These are phyloP conservation scores for Pangasius krempfi DNA, from an alignment of 2,797 vertebrate species.

Conservation along the genomic window DNA sequence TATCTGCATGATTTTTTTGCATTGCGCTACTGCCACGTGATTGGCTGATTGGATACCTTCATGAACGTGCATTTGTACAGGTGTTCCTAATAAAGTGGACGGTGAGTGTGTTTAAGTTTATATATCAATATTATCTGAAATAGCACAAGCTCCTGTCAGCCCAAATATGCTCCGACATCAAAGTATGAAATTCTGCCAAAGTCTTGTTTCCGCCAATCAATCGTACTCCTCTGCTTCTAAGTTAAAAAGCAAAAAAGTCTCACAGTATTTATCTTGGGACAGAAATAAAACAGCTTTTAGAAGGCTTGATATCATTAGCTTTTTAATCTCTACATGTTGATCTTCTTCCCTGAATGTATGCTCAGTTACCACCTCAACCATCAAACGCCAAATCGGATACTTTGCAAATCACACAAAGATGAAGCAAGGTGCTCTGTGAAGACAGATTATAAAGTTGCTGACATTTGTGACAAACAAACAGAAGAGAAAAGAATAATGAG, in stretches of 20 bases:
- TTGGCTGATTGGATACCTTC: not conserved
- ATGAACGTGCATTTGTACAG: not conserved
- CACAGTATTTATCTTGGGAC: not conserved
- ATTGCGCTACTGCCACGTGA: not conserved
- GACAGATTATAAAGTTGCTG: slow-evolving; percentile 59
- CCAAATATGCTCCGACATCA: not conserved
- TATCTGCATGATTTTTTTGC: not conserved
- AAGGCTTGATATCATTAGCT: slow-evolving; percentile 37
- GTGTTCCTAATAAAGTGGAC: not conserved
- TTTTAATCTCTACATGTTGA: slow-evolving; percentile 40
- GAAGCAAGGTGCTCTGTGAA: slow-evolving; percentile 51
- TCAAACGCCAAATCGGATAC: slow-evolving; percentile 25
- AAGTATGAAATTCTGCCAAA: not conserved
- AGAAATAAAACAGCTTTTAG: slow-evolving; percentile 40
- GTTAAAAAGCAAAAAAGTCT: not conserved
- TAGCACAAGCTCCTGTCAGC: not conserved
- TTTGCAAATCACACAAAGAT: slow-evolving; percentile 53
- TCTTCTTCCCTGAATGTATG: slow-evolving; percentile 22
- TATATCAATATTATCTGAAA: not conserved
- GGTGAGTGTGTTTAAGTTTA: not conserved
- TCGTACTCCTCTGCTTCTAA: not conserved
- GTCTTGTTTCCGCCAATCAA: not conserved
- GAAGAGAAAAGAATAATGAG: slow-evolving; percentile 39
- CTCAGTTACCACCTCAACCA: not conserved
- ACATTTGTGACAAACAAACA: slow-evolving; percentile 26